These are phyloP conservation scores for Pristionchus entomophagus DNA, from an alignment of 2,888 invertebrate genomes.

Conservation along the genomic window DNA sequence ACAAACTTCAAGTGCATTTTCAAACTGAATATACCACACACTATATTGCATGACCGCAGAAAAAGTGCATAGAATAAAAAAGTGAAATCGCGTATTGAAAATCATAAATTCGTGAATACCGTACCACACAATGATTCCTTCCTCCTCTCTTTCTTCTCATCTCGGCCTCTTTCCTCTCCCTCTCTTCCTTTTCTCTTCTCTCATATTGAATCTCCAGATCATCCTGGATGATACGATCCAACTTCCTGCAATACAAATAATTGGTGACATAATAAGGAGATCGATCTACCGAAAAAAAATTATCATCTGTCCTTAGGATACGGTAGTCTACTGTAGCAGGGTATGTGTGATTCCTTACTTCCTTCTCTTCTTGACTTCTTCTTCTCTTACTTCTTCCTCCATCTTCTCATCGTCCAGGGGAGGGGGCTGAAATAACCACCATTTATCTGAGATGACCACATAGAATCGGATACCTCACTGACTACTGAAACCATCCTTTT, in stretches of 20 bases:
- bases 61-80: no score
- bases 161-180: neutral
- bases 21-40: no score
- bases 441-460: neutral
- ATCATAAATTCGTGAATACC: neutral
- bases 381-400: neutral
- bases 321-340: neutral
- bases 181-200: conserved; percentile 9
- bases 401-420: neutral
- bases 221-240: neutral
- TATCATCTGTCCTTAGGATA: neutral
- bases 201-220: neutral
- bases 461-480: no score
- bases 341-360: neutral
- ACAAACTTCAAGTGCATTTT: no score
- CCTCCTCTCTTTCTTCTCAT: neutral
- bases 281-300: neutral
- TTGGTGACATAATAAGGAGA: no score
- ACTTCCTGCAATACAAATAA: neutral
- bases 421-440: neutral
- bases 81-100: no score
- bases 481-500: no score
- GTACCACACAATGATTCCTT: neutral
- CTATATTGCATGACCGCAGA: no score
- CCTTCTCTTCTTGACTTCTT: neutral